Evolutionary conservation across 35 echinoderm and acorn worm genomes (phyloP).

Genomic region (Diadema setosum): DNA sequence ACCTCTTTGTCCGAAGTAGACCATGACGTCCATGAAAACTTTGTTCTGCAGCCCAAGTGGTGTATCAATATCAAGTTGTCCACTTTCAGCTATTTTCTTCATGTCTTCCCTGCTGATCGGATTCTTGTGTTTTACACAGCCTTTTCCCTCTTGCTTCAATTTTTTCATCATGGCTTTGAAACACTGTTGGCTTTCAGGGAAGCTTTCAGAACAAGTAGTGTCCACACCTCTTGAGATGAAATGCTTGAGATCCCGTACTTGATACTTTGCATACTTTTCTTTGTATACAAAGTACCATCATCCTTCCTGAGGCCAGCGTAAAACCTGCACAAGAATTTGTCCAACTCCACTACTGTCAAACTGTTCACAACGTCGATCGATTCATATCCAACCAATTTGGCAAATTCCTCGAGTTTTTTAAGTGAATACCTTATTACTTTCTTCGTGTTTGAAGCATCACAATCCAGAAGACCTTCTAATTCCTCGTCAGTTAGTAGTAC

Average conservation of each 20-base stretch:
- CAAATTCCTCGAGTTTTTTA: no score
- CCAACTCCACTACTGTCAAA: no score
- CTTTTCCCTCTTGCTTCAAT: constrained; percentile 4
- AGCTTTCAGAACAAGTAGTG: neutral
- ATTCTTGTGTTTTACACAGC: neutral
- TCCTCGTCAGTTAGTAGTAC: no score
- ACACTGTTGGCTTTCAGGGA: neutral
- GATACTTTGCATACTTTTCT: neutral
- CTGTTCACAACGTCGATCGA: no score
- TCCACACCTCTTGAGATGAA: no score
- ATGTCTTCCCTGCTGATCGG: neutral
- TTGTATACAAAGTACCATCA: neutral
- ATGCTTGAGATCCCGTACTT: neutral
- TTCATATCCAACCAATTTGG: no score
- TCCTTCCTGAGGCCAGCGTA: neutral
- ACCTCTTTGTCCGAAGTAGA: constrained; percentile 8
- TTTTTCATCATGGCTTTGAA: constrained; percentile 33
- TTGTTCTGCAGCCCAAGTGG: no score
- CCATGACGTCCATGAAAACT: no score
- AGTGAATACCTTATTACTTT: no score
- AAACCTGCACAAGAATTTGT: neutral
- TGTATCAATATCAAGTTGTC: neutral
- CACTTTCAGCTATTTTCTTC: neutral
- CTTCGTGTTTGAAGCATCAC: no score
- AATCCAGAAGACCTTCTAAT: no score